These are phyloP conservation scores for Enteromius afrohamiltoni DNA, from an alignment of 2,797 vertebrate genomes.

Conservation along the genomic window DNA sequence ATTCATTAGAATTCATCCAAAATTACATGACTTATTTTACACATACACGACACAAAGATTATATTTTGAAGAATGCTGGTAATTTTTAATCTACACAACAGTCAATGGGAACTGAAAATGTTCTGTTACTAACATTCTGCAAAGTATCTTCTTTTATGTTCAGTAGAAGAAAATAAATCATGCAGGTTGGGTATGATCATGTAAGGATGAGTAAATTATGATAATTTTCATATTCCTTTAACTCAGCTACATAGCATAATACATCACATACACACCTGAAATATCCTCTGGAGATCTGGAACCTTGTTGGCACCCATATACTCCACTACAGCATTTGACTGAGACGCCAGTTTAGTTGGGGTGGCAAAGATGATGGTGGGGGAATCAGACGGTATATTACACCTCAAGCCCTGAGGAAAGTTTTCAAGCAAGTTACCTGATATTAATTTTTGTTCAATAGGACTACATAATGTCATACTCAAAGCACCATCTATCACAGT, in stretches of 20 bases:
- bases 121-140: background rate
- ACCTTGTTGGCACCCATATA: slow-evolving; percentile 85
- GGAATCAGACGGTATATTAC: slow-evolving; percentile 77
- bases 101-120: background rate
- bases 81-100: background rate
- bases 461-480: too few species aligned
- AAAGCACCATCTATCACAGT: background rate
- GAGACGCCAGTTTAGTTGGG: slow-evolving; percentile 84
- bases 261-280: slow-evolving; percentile 83
- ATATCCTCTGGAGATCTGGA: slow-evolving; percentile 88
- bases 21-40: background rate
- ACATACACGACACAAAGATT: background rate
- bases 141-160: background rate
- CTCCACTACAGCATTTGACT: slow-evolving; percentile 69
- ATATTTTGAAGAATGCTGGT: background rate
- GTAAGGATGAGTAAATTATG: background rate
- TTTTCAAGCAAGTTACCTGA: background rate
- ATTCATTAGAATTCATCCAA: background rate
- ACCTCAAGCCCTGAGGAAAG: slow-evolving; percentile 84
- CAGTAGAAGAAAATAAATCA: background rate
- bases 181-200: background rate
- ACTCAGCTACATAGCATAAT: background rate
- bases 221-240: background rate
- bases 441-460: background rate
- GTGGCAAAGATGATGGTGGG: slow-evolving; percentile 84